Evolutionary conservation across 2,797 vertebrate genomes (phyloP).

Genomic region (Bryconaethiops microstoma): DNA sequence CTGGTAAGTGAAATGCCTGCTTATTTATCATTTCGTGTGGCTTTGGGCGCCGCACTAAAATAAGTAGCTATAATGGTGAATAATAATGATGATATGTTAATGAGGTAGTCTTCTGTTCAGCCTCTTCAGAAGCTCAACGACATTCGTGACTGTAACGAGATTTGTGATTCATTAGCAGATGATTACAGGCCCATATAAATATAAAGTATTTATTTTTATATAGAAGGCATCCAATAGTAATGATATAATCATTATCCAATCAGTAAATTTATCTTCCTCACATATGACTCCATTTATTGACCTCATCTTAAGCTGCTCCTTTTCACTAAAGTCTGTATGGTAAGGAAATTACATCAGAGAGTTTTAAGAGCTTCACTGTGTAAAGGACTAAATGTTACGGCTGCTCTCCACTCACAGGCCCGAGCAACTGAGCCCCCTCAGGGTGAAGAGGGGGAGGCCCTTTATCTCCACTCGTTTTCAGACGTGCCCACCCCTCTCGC

Average conservation of each 20-base stretch:
- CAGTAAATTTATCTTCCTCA: not conserved
- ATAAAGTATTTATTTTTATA: not conserved
- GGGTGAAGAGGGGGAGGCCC: constrained; percentile 54
- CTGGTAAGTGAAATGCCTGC: too few species aligned
- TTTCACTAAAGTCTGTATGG: too few species aligned
- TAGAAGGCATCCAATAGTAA: not conserved
- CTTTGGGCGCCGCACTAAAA: not conserved
- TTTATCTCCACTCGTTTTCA: not conserved
- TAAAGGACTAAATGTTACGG: not conserved
- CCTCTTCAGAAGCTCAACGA: too few species aligned
- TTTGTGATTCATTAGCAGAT: too few species aligned
- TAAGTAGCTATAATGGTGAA: too few species aligned
- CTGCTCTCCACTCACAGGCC: not conserved
- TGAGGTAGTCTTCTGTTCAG: too few species aligned
- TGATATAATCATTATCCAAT: not conserved
- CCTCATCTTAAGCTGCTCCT: too few species aligned
- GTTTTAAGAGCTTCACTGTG: not conserved
- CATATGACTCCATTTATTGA: too few species aligned
- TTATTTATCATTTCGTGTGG: not conserved
- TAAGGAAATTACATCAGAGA: not conserved
- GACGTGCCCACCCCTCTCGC: not conserved
- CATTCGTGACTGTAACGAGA: too few species aligned
- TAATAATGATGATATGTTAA: too few species aligned
- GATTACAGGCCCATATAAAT: too few species aligned
- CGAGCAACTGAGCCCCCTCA: constrained; percentile 6